Conservation (phyloP, 2,888 invertebrate species). For the Arrhopalites spinosus region DNA sequence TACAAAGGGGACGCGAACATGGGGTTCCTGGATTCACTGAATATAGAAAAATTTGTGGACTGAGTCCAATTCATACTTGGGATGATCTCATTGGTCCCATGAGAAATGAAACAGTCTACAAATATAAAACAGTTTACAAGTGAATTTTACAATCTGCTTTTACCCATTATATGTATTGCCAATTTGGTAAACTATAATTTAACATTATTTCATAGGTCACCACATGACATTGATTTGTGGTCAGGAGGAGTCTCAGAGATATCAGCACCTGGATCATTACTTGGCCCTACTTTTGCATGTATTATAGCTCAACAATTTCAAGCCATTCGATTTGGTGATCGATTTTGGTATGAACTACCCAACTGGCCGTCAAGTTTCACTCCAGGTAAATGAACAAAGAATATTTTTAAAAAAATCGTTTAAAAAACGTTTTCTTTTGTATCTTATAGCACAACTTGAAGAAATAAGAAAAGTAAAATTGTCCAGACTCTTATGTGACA, state of each 20-base stretch:
- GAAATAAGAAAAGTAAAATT: slow-evolving; percentile 60
- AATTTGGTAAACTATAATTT: background rate
- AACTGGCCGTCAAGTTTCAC: slow-evolving; percentile 61
- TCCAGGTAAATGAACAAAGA: slow-evolving; percentile 54
- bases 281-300: slow-evolving; percentile 62
- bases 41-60: slow-evolving; percentile 59
- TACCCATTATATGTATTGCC: background rate
- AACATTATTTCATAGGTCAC: slow-evolving; percentile 52
- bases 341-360: slow-evolving; percentile 61
- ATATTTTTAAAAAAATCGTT: background rate
- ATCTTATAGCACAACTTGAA: slow-evolving; percentile 59
- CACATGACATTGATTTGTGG: slow-evolving; percentile 61
- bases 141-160: slow-evolving; percentile 7
- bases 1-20: slow-evolving; percentile 62
- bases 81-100: slow-evolving; percentile 58
- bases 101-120: slow-evolving; percentile 58
- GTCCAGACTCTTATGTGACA: slow-evolving; percentile 61
- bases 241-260: slow-evolving; percentile 62
- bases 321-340: slow-evolving; percentile 59
- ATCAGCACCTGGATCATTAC: slow-evolving; percentile 59
- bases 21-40: slow-evolving; percentile 61
- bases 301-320: slow-evolving; percentile 61
- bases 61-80: slow-evolving; percentile 58
- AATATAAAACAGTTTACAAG: slow-evolving; percentile 59
- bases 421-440: background rate